A percentile compares a stretch with the other conserved stretches of the same genome.
phyloP scores from a whole-genome alignment of 2,113 vertebrate species.

The Trichechus manatus region DNA sequence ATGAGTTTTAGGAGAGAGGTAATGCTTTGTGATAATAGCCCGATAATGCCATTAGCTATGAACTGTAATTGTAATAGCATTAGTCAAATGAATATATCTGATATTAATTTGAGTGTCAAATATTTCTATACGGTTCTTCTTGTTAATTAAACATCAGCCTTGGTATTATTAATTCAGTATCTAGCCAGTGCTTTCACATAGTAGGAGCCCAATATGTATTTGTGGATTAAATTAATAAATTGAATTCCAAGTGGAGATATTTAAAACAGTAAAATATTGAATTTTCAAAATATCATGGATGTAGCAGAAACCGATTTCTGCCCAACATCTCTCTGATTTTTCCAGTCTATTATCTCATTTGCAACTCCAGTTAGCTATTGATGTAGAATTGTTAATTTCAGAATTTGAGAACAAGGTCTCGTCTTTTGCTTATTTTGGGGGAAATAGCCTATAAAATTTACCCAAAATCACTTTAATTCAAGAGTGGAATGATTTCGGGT shows the following conservation, averaged over 20 bases:
- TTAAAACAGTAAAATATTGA: conserved; percentile 62
- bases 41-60: conserved; percentile 81
- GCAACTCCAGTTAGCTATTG: conserved; percentile 14
- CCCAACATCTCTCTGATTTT: neutral
- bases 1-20: conserved; percentile 81
- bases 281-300: conserved; percentile 37
- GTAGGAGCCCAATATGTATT: conserved; percentile 71
- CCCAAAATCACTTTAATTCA: neutral
- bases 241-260: conserved; percentile 36
- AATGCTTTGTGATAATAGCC: conserved; percentile 83
- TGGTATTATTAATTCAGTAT: conserved; percentile 74
- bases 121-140: conserved; percentile 82
- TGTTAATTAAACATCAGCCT: conserved; percentile 80
- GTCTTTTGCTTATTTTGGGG: neutral
- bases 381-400: neutral
- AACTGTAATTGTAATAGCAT: conserved; percentile 83
- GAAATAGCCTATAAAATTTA: neutral
- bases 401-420: conserved; percentile 31
- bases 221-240: conserved; percentile 51
- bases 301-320: conserved; percentile 35
- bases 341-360: neutral
- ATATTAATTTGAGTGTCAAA: conserved; percentile 84
- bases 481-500: neutral
- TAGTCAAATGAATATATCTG: conserved; percentile 83
- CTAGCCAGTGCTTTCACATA: conserved; percentile 69